These are phyloP conservation scores for Phrixothrix hirtus DNA, from an alignment of 2,888 invertebrate genomes.

Conservation along the genomic window DNA sequence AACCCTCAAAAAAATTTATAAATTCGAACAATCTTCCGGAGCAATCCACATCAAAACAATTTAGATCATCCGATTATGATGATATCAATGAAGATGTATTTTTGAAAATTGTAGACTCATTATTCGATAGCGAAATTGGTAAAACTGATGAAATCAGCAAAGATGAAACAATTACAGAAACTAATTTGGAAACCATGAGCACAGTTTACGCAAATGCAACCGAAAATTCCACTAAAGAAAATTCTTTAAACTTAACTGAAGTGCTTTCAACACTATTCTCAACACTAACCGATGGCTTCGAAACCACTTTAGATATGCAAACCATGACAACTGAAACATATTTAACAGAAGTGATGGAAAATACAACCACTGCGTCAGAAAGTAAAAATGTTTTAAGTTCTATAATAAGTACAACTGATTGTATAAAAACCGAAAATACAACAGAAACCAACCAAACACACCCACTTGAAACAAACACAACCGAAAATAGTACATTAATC, in stretches of 20 bases:
- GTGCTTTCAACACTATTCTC: conserved; percentile 16
- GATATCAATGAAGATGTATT: conserved; percentile 36
- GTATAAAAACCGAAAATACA: conserved; percentile 34
- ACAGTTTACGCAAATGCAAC: no score
- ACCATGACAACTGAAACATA: conserved; percentile 28
- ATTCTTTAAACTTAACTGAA: conserved; percentile 10
- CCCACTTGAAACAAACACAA: no score
- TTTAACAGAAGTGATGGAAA: conserved; percentile 9
- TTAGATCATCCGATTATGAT: conserved; percentile 31
- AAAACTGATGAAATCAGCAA: conserved; percentile 32
- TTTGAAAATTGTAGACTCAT: conserved; percentile 41
- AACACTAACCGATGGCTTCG: conserved; percentile 12
- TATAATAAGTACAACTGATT: conserved; percentile 50
- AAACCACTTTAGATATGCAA: conserved; percentile 37
- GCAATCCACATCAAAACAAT: conserved; percentile 25
- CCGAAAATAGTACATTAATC: neutral
- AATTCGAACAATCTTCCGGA: conserved; percentile 20
- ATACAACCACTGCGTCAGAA: conserved; percentile 17
- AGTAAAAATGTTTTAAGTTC: conserved; percentile 40
- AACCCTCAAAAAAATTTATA: conserved; percentile 3
- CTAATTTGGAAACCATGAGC: no score
- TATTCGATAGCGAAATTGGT: conserved; percentile 40
- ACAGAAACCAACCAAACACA: neutral
- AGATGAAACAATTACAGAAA: conserved; percentile 24
- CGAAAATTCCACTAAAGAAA: no score